Conservation (phyloP, 2,797 vertebrate genomes). For the Nannoperca australis region DNA sequence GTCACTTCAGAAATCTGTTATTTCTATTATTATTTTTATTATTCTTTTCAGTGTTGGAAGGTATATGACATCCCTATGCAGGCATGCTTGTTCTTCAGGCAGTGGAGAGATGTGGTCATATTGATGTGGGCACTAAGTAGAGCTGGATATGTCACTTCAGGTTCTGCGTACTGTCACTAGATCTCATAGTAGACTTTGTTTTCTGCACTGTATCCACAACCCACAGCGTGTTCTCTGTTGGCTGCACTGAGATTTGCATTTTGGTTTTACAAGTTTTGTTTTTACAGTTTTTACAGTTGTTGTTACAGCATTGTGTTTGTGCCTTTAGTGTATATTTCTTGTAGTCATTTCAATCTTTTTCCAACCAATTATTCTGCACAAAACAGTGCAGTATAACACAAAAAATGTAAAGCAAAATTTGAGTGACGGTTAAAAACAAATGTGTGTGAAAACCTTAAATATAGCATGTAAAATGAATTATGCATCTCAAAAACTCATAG, state of each 20-base stretch:
- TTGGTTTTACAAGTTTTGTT: no score
- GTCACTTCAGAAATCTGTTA: background rate
- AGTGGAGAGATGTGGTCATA: constrained; percentile 30
- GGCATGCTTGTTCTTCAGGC: constrained; percentile 8
- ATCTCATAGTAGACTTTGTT: background rate
- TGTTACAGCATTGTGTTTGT: no score
- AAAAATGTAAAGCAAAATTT: background rate
- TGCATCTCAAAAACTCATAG: background rate
- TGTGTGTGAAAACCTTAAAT: background rate
- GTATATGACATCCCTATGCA: background rate
- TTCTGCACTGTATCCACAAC: no score
- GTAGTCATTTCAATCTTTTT: no score
- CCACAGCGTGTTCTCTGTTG: no score
- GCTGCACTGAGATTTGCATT: no score
- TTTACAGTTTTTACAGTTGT: no score
- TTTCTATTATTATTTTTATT: no score
- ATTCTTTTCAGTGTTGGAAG: background rate
- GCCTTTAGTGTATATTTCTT: no score
- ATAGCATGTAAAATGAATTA: background rate
- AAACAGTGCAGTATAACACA: background rate
- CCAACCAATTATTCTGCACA: background rate
- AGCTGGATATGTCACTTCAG: constrained; percentile 2
- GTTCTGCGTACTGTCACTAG: constrained; percentile 1
- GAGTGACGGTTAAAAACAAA: background rate
- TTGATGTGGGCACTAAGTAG: constrained; percentile 21